Percentiles rank a stretch among this genome's conserved stretches.
Evolutionary conservation across 2,113 vertebrate genomes (phyloP).

Genomic region (Condylura cristata): DNA sequence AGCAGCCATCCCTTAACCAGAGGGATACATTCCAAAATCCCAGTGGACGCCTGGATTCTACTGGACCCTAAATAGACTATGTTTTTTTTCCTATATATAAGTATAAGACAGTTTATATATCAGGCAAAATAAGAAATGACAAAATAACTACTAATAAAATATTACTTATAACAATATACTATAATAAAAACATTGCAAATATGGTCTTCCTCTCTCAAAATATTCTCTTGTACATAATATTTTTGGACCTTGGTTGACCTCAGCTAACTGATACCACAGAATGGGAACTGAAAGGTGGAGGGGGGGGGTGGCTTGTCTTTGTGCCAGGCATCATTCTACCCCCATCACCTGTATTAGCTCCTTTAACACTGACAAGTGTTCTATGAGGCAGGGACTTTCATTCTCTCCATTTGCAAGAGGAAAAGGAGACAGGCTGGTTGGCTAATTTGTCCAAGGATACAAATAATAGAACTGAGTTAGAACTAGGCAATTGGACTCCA

Average conservation of each 20-base stretch:
- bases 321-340: background rate
- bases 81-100: background rate
- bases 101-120: too few relatives aligned
- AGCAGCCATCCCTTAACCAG: background rate
- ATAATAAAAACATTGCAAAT: background rate
- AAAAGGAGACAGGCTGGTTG: background rate
- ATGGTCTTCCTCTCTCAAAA: background rate
- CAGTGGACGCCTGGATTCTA: background rate
- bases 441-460: background rate
- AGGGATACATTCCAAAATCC: background rate
- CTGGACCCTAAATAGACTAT: background rate
- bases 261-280: background rate
- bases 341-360: background rate
- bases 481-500: background rate
- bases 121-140: background rate
- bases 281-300: background rate
- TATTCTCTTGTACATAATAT: background rate
- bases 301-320: background rate
- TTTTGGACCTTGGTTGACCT: background rate
- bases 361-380: background rate
- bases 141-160: background rate
- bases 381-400: background rate
- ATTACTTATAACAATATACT: background rate
- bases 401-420: background rate
- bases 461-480: background rate